These are phyloP conservation scores for Anhinga rufa DNA, from an alignment of 2,113 vertebrate genomes.

Conservation along the genomic window DNA sequence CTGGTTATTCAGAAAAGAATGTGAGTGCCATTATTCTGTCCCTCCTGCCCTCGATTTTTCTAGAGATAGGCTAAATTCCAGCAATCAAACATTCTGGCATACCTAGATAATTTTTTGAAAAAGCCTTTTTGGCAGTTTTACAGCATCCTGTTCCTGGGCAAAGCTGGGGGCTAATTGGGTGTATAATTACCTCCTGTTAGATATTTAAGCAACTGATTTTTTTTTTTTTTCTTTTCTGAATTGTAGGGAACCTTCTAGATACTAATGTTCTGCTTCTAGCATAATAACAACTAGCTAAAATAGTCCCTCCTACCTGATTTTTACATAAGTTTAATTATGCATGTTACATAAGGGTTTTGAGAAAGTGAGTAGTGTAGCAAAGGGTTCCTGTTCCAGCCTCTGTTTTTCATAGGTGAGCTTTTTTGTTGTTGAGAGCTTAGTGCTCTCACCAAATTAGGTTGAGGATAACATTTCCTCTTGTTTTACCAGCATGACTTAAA, in stretches of 20 bases:
- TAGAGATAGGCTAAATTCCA: slow-evolving; percentile 33
- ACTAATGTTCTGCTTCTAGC: background rate
- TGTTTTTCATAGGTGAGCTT: background rate
- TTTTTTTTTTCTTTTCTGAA: background rate
- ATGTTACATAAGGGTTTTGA: background rate
- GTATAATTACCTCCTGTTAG: slow-evolving; percentile 66
- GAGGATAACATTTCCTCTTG: background rate
- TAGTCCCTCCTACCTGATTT: background rate
- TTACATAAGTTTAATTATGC: background rate
- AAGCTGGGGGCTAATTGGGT: slow-evolving; percentile 58
- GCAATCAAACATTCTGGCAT: background rate
- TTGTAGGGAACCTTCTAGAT: slow-evolving; percentile 41
- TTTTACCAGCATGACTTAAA: background rate
- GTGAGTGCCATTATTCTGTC: background rate
- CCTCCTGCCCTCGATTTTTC: slow-evolving; percentile 9
- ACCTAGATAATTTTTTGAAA: slow-evolving; percentile 44
- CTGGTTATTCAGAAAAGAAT: background rate
- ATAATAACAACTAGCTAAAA: background rate
- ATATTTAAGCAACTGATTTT: background rate
- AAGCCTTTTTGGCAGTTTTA: slow-evolving; percentile 39
- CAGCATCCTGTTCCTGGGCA: slow-evolving; percentile 45
- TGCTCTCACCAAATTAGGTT: background rate
- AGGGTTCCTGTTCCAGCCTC: background rate
- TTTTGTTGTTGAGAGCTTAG: background rate
- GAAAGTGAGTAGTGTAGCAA: background rate